Conservation (phyloP, 2,797 vertebrate species). For the Denticeps clupeoides region DNA sequence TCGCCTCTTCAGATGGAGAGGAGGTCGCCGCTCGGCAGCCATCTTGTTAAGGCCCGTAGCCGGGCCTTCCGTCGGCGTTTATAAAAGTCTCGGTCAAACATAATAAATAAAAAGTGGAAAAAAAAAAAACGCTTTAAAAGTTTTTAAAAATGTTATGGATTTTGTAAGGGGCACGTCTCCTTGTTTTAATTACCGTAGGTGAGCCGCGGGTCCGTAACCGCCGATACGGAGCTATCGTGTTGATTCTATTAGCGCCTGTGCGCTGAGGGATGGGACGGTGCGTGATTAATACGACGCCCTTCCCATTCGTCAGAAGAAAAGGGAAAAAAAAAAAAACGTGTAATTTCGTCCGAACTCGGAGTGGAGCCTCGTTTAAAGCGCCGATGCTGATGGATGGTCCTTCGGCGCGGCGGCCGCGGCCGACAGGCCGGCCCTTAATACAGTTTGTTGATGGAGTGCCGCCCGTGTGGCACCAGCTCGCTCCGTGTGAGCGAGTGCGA, state of each 20-base stretch:
- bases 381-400: slow-evolving; percentile 31
- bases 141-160: too few relatives aligned
- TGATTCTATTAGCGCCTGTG: slow-evolving; percentile 26
- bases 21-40: too few relatives aligned
- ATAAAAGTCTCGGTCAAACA: too few relatives aligned
- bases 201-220: neutral
- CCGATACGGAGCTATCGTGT: slow-evolving; percentile 31
- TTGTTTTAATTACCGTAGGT: slow-evolving; percentile 27
- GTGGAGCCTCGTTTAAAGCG: slow-evolving; percentile 20
- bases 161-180: too few relatives aligned
- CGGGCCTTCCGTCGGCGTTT: too few relatives aligned
- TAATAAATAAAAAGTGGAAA: too few relatives aligned
- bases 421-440: slow-evolving; percentile 48
- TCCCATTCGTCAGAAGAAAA: slow-evolving; percentile 36
- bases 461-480: slow-evolving; percentile 36
- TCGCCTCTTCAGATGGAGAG: too few relatives aligned
- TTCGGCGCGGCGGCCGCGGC: slow-evolving; percentile 27
- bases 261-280: slow-evolving; percentile 28
- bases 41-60: too few relatives aligned
- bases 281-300: slow-evolving; percentile 30
- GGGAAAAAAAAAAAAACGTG: too few relatives aligned
- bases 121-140: too few relatives aligned
- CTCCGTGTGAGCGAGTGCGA: slow-evolving; percentile 25
- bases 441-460: slow-evolving; percentile 34
- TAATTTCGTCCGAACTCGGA: slow-evolving; percentile 34